phyloP scores from a whole-genome alignment of 2,797 vertebrate genomes.

The Telmatherina bonti region DNA sequence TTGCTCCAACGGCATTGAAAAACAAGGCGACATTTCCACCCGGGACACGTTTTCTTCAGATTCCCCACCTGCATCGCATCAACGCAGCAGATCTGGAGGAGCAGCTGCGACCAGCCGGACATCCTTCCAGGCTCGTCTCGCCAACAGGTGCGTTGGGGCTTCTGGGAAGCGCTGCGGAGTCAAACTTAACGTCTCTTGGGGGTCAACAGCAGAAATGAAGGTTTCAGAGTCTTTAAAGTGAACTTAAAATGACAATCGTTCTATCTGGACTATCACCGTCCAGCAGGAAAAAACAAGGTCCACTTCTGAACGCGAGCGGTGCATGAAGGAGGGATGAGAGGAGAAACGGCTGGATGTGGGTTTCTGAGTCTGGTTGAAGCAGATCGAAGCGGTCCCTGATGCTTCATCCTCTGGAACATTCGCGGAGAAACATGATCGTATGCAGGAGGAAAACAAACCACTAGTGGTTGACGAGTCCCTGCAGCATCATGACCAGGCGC shows the following conservation, averaged over 20 bases:
- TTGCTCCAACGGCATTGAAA: slow-evolving; percentile 35
- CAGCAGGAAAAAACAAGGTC: slow-evolving; percentile 14
- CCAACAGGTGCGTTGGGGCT: too few relatives aligned
- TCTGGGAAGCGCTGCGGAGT: too few relatives aligned
- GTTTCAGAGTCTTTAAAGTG: slow-evolving; percentile 31
- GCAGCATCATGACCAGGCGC: slow-evolving; percentile 96
- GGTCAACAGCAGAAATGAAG: slow-evolving; percentile 28
- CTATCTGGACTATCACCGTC: slow-evolving; percentile 22
- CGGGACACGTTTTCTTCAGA: not conserved
- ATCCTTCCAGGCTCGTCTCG: slow-evolving; percentile 44
- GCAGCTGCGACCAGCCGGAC: slow-evolving; percentile 11
- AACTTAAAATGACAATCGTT: slow-evolving; percentile 20
- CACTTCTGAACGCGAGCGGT: slow-evolving; percentile 19
- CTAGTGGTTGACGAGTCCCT: slow-evolving; percentile 91
- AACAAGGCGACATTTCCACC: slow-evolving; percentile 27
- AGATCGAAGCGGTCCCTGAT: slow-evolving; percentile 8
- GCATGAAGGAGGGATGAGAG: slow-evolving; percentile 8
- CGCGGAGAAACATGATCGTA: not conserved
- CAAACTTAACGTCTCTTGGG: slow-evolving; percentile 11
- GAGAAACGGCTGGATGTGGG: not conserved
- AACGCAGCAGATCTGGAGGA: slow-evolving; percentile 11
- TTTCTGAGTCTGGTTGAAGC: slow-evolving; percentile 3
- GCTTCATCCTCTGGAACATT: slow-evolving; percentile 26
- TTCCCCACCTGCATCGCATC: not conserved
- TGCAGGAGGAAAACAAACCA: not conserved